Percentiles rank a stretch among this genome's conserved stretches.
These are phyloP conservation scores for Diorhabda elongata DNA, from an alignment of 1,140 invertebrate species.

Conservation along the genomic window DNA sequence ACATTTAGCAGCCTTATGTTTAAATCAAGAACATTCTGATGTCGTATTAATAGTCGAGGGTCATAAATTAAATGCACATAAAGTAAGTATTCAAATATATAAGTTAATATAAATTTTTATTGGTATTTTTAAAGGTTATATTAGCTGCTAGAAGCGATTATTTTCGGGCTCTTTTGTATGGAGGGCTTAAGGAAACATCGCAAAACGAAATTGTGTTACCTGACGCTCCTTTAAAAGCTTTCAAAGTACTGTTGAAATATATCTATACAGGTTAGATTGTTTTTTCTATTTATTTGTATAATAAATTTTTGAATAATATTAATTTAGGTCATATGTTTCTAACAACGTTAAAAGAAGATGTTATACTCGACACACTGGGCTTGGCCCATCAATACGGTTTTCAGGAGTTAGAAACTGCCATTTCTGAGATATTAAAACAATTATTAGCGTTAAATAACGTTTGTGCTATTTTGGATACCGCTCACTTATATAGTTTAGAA, in stretches of 20 bases:
- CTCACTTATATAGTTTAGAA: constrained; percentile 61
- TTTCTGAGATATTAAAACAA: constrained; percentile 89
- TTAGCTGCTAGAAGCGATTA: constrained; percentile 92
- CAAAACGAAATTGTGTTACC: constrained; percentile 80
- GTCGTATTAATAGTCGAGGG: constrained; percentile 84
- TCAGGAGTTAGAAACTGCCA: constrained; percentile 81
- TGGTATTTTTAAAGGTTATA: constrained; percentile 55
- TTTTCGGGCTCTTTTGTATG: constrained; percentile 86
- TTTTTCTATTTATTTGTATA: constrained; percentile 3
- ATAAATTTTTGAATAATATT: neutral
- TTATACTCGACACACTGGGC: constrained; percentile 80
- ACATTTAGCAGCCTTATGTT: constrained; percentile 75
- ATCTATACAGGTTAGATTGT: constrained; percentile 74
- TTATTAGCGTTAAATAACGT: constrained; percentile 84
- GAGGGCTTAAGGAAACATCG: constrained; percentile 85
- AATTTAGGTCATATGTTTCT: constrained; percentile 73
- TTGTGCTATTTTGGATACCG: constrained; percentile 89
- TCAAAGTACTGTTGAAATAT: constrained; percentile 87
- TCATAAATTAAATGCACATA: constrained; percentile 79
- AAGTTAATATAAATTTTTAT: neutral
- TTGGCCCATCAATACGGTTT: constrained; percentile 95
- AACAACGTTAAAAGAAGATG: constrained; percentile 77
- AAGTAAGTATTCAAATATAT: constrained; percentile 50
- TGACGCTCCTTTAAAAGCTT: constrained; percentile 81
- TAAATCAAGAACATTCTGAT: constrained; percentile 88